phyloP scores from a whole-genome alignment of 2,113 vertebrate genomes.

The Salvator merianae region DNA sequence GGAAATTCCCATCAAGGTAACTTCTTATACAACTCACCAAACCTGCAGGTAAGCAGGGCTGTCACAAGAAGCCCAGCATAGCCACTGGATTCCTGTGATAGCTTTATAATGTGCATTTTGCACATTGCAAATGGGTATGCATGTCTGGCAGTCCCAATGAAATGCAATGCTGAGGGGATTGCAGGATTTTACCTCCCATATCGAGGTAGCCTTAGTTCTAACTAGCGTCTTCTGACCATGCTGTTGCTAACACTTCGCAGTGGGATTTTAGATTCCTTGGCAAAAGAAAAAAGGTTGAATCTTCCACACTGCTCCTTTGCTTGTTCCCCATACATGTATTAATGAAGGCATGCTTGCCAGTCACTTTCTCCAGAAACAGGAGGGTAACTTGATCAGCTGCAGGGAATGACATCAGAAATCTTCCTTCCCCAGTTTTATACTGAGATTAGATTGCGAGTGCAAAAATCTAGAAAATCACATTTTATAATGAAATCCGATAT shows the following conservation, averaged over 20 bases:
- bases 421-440: neutral
- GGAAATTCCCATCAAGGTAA: too few relatives aligned
- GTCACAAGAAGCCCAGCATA: too few relatives aligned
- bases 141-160: too few relatives aligned
- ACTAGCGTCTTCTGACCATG: neutral
- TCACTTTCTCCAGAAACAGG: neutral
- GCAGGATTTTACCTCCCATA: too few relatives aligned
- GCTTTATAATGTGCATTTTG: too few relatives aligned
- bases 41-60: too few relatives aligned
- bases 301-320: neutral
- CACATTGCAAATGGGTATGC: too few relatives aligned
- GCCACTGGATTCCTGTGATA: too few relatives aligned
- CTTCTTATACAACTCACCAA: too few relatives aligned
- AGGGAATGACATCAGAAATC: neutral
- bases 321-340: neutral
- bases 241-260: neutral
- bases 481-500: neutral
- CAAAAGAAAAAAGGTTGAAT: neutral
- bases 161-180: too few relatives aligned
- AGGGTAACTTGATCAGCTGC: neutral
- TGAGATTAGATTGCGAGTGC: slow-evolving; percentile 3
- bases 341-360: neutral
- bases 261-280: neutral
- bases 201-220: neutral
- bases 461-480: slow-evolving; percentile 8